Evolutionary conservation across 1,140 invertebrate species (phyloP).

Genomic region (Microplitis demolitor): DNA sequence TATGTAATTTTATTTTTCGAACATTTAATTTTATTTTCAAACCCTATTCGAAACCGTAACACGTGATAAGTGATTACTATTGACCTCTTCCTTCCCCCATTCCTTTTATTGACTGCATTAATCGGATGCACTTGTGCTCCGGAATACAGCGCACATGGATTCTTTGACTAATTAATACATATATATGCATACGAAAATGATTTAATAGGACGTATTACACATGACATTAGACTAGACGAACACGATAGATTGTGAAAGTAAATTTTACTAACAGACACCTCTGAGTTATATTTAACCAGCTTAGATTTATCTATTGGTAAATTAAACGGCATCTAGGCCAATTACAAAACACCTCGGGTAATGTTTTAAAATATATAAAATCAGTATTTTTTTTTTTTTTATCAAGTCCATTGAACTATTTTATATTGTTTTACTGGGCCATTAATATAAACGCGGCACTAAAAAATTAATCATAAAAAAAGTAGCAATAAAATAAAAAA

Average conservation of each 20-base stretch:
- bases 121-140: too few species aligned
- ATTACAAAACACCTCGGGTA: conserved; percentile 47
- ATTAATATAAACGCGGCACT: too few species aligned
- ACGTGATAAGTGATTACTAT: too few species aligned
- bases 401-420: neutral
- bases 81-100: too few species aligned
- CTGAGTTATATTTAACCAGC: conserved; percentile 44
- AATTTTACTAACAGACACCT: neutral
- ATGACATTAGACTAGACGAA: neutral
- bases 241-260: neutral
- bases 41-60: too few species aligned
- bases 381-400: too few species aligned
- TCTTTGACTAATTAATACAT: too few species aligned
- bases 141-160: too few species aligned
- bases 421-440: too few species aligned
- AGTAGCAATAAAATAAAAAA: neutral
- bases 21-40: too few species aligned
- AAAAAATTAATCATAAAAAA: neutral
- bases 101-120: too few species aligned
- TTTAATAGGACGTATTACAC: neutral
- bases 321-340: conserved; percentile 51
- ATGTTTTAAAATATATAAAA: neutral
- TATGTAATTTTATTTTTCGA: too few species aligned
- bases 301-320: conserved; percentile 46
- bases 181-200: neutral